These are phyloP conservation scores for Aix galericulata DNA, from an alignment of 2,113 vertebrate species.

Conservation along the genomic window DNA sequence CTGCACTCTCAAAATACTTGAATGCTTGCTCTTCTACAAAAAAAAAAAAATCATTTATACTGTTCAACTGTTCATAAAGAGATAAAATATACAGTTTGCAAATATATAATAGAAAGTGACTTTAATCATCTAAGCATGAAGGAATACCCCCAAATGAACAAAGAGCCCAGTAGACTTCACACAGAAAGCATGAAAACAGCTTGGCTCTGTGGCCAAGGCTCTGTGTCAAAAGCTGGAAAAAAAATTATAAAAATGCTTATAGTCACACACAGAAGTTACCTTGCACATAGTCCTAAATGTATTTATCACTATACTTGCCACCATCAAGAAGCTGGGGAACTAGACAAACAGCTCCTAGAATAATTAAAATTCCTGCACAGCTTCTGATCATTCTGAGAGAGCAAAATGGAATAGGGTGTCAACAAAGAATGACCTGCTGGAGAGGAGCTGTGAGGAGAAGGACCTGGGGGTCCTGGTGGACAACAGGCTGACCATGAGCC, in stretches of 20 bases:
- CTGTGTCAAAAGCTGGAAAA: not conserved
- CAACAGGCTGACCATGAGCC: too few relatives aligned
- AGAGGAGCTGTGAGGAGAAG: too few relatives aligned
- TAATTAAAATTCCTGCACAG: not conserved
- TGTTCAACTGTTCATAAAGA: not conserved
- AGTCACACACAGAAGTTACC: not conserved
- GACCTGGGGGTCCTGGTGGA: too few relatives aligned
- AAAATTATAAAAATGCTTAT: not conserved
- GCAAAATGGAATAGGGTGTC: not conserved
- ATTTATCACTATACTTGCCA: not conserved
- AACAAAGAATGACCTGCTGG: not conserved
- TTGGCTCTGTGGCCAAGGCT: not conserved
- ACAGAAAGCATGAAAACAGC: not conserved
- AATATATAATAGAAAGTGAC: too few relatives aligned
- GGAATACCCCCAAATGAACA: not conserved
- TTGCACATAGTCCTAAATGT: fast-evolving
- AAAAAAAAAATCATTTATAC: too few relatives aligned
- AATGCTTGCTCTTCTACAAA: not conserved
- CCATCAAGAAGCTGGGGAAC: not conserved
- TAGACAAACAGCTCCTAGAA: not conserved
- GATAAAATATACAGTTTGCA: not conserved
- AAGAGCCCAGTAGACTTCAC: not conserved
- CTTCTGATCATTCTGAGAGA: not conserved
- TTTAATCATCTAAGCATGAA: not conserved
- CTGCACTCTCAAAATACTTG: not conserved